Percentiles rank a stretch among this genome's conserved stretches.
phyloP scores from a whole-genome alignment of 2,888 invertebrate species.

The Amphipyra tragopoginis region DNA sequence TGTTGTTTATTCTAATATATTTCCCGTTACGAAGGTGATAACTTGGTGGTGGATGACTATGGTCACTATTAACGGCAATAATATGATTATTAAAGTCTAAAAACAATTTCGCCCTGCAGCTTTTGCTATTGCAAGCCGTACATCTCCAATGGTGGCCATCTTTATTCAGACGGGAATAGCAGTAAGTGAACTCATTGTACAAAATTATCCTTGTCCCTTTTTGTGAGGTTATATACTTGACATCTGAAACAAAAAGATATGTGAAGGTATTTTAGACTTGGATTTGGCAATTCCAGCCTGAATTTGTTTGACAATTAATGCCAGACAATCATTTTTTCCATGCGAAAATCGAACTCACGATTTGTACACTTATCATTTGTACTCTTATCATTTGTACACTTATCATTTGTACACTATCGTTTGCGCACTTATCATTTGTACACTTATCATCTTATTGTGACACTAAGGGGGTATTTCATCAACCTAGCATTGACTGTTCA shows the following conservation, averaged over 20 bases:
- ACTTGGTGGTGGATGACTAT: conserved; percentile 26
- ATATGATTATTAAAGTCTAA: not conserved
- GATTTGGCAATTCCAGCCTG: no score
- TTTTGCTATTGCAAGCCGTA: conserved; percentile 10
- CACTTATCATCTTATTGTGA: no score
- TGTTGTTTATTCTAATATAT: not conserved
- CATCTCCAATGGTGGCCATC: conserved; percentile 29
- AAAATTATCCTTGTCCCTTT: conserved; percentile 18
- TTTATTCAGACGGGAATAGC: conserved; percentile 10
- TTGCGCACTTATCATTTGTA: no score
- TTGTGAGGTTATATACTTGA: conserved; percentile 22
- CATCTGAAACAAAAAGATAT: conserved; percentile 16
- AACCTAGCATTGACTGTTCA: no score
- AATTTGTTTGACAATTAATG: no score
- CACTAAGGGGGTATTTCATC: no score
- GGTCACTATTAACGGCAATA: not conserved
- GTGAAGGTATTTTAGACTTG: not conserved
- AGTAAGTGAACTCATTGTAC: conserved; percentile 14
- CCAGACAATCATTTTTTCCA: not conserved
- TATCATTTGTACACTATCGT: no score
- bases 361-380: not conserved
- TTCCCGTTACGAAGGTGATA: conserved; percentile 6
- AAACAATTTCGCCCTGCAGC: conserved; percentile 13
- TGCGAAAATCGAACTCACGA: no score
- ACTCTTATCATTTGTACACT: no score